phyloP scores from a whole-genome alignment of 2,113 vertebrate genomes.

The Zosterops borbonicus region DNA sequence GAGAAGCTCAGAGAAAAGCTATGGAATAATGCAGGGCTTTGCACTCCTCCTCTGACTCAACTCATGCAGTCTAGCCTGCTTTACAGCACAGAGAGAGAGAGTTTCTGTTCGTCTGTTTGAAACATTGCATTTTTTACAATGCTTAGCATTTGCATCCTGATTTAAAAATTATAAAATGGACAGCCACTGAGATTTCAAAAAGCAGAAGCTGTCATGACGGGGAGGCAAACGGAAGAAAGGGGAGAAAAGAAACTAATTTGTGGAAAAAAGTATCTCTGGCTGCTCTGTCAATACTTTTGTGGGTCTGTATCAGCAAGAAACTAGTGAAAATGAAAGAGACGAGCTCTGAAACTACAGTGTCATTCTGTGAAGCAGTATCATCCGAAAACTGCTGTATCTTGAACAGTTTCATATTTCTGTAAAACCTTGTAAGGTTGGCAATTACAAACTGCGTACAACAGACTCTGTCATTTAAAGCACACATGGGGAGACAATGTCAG shows the following conservation, averaged over 20 bases:
- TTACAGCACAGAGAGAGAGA: neutral
- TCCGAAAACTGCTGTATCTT: neutral
- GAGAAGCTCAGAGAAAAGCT: neutral
- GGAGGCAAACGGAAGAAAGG: neutral
- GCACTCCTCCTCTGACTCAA: fast-evolving
- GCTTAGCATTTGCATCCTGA: neutral
- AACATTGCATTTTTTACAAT: neutral
- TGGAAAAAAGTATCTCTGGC: neutral
- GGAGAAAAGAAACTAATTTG: neutral
- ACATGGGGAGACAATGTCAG: neutral
- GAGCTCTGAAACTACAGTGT: neutral
- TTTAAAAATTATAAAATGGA: neutral
- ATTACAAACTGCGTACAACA: neutral
- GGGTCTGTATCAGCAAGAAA: conserved; percentile 1
- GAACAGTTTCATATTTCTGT: neutral
- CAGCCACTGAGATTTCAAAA: neutral
- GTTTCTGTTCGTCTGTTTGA: neutral
- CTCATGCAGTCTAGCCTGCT: neutral
- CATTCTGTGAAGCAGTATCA: neutral
- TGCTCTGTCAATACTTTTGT: neutral
- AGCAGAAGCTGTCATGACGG: neutral
- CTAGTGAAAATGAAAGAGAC: conserved; percentile 9
- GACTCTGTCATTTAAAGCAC: neutral
- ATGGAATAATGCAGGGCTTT: neutral
- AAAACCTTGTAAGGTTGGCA: neutral